These are phyloP conservation scores for Anastrepha obliqua DNA, from an alignment of 1,140 invertebrate species.

Conservation along the genomic window DNA sequence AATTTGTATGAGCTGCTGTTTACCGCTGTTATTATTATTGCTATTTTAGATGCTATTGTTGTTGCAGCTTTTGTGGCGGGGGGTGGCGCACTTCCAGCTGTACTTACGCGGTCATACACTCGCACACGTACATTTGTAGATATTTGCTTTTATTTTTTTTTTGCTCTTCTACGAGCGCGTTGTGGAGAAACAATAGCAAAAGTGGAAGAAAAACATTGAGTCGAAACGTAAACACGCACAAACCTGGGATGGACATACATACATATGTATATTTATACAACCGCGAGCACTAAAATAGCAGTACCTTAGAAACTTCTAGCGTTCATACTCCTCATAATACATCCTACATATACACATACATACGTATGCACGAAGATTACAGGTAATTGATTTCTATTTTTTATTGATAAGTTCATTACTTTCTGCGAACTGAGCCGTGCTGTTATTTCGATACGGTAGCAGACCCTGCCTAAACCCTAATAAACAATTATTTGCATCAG, in stretches of 20 bases:
- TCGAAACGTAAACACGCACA: conserved; percentile 21
- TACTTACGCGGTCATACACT: not conserved
- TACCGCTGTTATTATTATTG: conserved; percentile 30
- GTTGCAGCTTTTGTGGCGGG: not conserved
- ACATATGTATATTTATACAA: too few relatives aligned
- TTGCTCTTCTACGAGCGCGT: not conserved
- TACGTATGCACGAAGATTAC: not conserved
- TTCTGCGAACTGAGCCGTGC: too few relatives aligned
- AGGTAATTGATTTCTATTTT: too few relatives aligned
- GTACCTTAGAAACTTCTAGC: too few relatives aligned
- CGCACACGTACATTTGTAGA: not conserved
- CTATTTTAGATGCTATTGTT: not conserved
- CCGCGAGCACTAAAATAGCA: too few relatives aligned
- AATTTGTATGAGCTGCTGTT: not conserved
- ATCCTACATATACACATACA: not conserved
- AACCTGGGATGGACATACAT: too few relatives aligned
- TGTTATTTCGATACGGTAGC: too few relatives aligned
- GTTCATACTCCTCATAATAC: too few relatives aligned
- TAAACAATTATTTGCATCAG: too few relatives aligned
- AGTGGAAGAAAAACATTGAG: conserved; percentile 51
- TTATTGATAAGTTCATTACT: too few relatives aligned
- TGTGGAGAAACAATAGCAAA: conserved; percentile 31
- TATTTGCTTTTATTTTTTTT: conserved; percentile 4
- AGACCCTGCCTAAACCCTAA: too few relatives aligned
- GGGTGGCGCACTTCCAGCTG: not conserved